Conservation (phyloP, 2,888 invertebrate species). For the Acrobeloides nanus region DNA sequence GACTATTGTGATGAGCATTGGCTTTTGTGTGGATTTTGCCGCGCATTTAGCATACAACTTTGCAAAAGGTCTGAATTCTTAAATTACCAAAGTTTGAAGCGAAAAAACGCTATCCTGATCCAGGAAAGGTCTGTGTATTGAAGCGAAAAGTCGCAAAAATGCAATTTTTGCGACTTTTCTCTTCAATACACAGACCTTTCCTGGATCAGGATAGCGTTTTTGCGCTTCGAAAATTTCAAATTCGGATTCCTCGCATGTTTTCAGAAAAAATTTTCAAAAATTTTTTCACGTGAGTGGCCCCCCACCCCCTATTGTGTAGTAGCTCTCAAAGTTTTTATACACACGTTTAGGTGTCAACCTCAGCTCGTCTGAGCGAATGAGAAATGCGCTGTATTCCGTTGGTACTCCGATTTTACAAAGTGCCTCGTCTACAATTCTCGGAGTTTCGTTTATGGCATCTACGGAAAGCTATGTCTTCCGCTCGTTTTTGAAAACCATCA, state of each 20-base stretch:
- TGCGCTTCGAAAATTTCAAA: too few species aligned
- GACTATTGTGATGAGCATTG: constrained; percentile 87
- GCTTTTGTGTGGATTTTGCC: constrained; percentile 85
- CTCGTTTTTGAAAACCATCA: constrained; percentile 64
- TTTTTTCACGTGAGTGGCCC: too few species aligned
- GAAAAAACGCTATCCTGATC: too few species aligned
- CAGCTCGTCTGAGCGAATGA: constrained; percentile 65
- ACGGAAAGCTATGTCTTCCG: constrained; percentile 71
- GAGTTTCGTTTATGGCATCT: constrained; percentile 74
- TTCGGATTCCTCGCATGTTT: too few species aligned
- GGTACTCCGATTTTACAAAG: constrained; percentile 87
- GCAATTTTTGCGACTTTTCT: too few species aligned
- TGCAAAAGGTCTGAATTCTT: constrained; percentile 36
- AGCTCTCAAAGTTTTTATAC: not conserved
- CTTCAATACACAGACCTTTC: too few species aligned
- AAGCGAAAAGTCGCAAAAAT: too few species aligned
- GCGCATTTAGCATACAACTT: constrained; percentile 78
- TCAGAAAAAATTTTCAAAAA: too few species aligned
- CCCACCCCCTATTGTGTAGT: too few species aligned
- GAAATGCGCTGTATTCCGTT: constrained; percentile 76
- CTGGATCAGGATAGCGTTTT: too few species aligned
- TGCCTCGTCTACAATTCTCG: constrained; percentile 79
- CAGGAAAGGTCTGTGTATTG: too few species aligned
- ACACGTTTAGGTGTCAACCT: constrained; percentile 34
- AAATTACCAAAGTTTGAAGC: too few species aligned